Evolutionary conservation across 2,888 invertebrate genomes (phyloP), one percentile per base, ranked within the genome.

Genomic region (Euspilapteryx auroguttella): DNA sequence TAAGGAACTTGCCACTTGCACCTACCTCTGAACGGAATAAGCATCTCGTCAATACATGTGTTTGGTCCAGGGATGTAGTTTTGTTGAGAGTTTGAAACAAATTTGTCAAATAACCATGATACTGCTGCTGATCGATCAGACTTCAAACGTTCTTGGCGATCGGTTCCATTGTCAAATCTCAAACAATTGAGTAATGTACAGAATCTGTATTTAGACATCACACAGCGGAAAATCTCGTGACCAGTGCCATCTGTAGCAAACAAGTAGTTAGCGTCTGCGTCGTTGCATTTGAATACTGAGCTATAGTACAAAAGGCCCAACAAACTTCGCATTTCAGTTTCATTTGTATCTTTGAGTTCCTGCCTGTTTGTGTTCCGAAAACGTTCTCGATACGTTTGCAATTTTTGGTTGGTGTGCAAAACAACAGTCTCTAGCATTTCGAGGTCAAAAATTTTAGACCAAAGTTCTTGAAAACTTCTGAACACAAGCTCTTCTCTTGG

Each of bases 31-130:
- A 38, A 41, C 12, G 36, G 28, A 12, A 41, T 15, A 14, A 43
- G 28, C 39, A 43, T 41, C 31, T 41, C 39, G 27, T 40, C 40
- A n/a, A n/a, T n/a, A n/a, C n/a, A n/a, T n/a, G 30, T 26, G 24
- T 34, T 30, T 8, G 29, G 28, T 12, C 41, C 34, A 10, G 34
- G 28, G 20, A 24, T 32, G 28, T 39, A 43, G 11, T 27, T 8
- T 11, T 17, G 24, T 25, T 40, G 36, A 21, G 33, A 39, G 27
- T 39, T 38, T 14, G 30, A 6, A 3, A 41, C 27, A 28, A 44
- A 41, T 31, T 23, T 30, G 9, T 28, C 21, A 27, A 42, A 40
- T 10, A 42, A 11, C 5, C 31, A 13, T 5, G 37, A 30, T 14
- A 40, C 28, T 4, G 35, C 28, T 13, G 37, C 37, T 20, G 34